Evolutionary conservation across 2,888 invertebrate genomes (phyloP).

Genomic region (Eupithecia insigniata): DNA sequence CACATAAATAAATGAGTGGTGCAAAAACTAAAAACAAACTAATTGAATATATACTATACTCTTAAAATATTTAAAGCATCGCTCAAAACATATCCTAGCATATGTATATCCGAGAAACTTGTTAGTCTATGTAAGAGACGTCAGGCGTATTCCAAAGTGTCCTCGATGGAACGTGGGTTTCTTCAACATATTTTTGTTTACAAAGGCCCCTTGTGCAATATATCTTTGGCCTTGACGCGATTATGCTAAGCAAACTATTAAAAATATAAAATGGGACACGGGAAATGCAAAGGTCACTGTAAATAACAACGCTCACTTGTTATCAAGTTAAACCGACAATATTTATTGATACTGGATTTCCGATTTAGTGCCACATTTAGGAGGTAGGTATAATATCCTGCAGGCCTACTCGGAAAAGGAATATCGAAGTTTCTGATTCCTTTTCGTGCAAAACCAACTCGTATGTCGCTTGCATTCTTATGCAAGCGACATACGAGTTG

Average conservation of each 20-base stretch:
- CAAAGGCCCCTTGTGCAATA: conserved; percentile 34
- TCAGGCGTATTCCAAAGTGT: background rate
- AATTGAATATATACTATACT: background rate
- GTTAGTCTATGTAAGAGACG: background rate
- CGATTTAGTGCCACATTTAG: background rate
- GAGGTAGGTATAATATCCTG: no score
- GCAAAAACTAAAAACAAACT: background rate
- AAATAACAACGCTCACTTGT: conserved; percentile 30
- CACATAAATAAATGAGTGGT: no score
- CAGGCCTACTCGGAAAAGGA: no score
- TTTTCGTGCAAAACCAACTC: no score
- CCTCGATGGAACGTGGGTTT: conserved; percentile 14
- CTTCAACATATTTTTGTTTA: conserved; percentile 35
- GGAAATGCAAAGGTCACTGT: conserved; percentile 54
- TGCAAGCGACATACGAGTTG: no score
- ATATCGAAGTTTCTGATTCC: no score
- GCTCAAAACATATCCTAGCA: background rate
- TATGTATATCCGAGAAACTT: no score
- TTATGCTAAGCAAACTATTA: conserved; percentile 27
- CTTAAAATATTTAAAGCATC: background rate
- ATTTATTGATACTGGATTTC: background rate
- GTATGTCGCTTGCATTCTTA: no score
- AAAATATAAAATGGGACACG: conserved; percentile 54
- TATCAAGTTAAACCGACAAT: background rate
- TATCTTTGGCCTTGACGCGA: conserved; percentile 45